A percentile compares a stretch with the other conserved stretches of the same genome.
These are phyloP conservation scores for Drosophila planitibia DNA, from an alignment of 2,888 invertebrate genomes.

Conservation along the genomic window DNA sequence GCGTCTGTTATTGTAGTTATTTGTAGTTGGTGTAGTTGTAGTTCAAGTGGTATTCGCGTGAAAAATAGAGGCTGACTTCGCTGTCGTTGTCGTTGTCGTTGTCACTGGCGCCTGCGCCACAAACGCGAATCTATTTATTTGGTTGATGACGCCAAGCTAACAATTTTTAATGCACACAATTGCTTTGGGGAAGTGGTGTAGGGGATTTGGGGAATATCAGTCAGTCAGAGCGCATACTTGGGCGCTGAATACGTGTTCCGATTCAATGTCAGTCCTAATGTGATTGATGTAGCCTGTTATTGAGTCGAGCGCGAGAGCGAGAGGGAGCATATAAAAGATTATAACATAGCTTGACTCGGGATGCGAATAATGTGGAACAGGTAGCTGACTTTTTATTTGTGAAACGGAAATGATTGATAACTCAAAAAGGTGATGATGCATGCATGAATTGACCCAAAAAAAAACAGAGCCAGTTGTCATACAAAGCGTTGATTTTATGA, in stretches of 20 bases:
- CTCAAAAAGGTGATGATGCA: conserved; percentile 37
- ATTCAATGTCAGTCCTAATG: conserved; percentile 59
- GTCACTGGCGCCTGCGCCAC: conserved; percentile 72
- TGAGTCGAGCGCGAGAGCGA: neutral
- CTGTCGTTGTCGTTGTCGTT: conserved; percentile 12
- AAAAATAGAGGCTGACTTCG: conserved; percentile 40
- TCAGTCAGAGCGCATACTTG: conserved; percentile 29
- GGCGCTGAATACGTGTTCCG: conserved; percentile 51
- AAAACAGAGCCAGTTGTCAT: conserved; percentile 11
- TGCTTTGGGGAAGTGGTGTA: neutral
- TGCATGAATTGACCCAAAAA: conserved; percentile 36
- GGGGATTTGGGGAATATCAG: conserved; percentile 8
- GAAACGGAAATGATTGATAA: conserved; percentile 65
- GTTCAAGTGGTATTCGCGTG: conserved; percentile 40
- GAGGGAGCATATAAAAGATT: conserved; percentile 31
- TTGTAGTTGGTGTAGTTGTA: conserved; percentile 27
- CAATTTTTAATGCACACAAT: conserved; percentile 51
- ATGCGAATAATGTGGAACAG: conserved; percentile 31
- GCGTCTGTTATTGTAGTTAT: conserved; percentile 41
- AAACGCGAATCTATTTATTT: conserved; percentile 63
- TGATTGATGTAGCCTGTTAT: conserved; percentile 65
- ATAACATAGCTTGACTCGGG: conserved; percentile 51
- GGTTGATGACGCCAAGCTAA: conserved; percentile 50
- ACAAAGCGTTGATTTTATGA: conserved; percentile 17
- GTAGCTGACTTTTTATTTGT: conserved; percentile 29